phyloP scores from a whole-genome alignment of 2,888 invertebrate species.

The Cataglyphis cursor region DNA sequence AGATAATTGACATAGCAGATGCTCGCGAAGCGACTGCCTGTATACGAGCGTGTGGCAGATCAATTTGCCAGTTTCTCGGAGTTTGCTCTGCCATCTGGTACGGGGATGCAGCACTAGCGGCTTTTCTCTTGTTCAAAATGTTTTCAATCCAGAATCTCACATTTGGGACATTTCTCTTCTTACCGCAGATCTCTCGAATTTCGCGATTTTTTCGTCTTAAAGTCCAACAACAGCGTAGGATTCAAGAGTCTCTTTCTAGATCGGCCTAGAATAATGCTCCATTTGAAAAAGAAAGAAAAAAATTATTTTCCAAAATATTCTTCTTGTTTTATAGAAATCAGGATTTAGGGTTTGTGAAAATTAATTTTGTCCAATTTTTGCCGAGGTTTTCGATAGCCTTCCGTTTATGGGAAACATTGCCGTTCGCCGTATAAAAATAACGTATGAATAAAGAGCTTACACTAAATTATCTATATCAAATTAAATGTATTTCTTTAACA shows the following conservation, averaged over 20 bases:
- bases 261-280: not conserved
- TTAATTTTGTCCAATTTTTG: not conserved
- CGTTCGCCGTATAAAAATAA: not conserved
- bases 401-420: not conserved
- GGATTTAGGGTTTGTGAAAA: not conserved
- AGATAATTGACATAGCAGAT: conserved; percentile 58
- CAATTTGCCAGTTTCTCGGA: conserved; percentile 65
- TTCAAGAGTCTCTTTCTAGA: not conserved
- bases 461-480: not conserved
- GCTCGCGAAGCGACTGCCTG: conserved; percentile 49
- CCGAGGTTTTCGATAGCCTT: not conserved
- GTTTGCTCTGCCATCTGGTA: conserved; percentile 70
- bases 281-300: too few relatives aligned
- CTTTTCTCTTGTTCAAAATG: conserved; percentile 56
- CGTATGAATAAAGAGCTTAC: not conserved
- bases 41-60: conserved; percentile 60
- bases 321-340: not conserved
- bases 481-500: conserved; percentile 11
- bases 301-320: not conserved
- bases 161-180: not conserved
- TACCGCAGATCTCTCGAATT: not conserved
- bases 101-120: conserved; percentile 55
- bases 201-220: not conserved
- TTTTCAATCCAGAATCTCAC: conserved; percentile 14
- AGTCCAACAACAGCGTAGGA: not conserved